Conservation (phyloP, 2,888 invertebrate genomes). For the Eristalis tenax region DNA sequence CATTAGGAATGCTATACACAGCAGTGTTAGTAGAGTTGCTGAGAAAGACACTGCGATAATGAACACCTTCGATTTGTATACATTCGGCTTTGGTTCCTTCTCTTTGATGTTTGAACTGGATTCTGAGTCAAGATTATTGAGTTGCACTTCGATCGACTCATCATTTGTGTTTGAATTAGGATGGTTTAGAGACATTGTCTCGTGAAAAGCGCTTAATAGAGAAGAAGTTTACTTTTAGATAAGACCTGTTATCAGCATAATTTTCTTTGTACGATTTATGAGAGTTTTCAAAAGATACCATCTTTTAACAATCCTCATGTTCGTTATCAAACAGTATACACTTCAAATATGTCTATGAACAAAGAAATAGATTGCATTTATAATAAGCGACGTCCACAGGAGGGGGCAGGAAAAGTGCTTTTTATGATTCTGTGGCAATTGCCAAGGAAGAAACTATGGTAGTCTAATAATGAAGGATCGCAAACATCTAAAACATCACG, state of each 20-base stretch:
- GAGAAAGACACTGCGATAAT: slow-evolving; percentile 77
- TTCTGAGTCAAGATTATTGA: slow-evolving; percentile 76
- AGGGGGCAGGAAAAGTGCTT: background rate
- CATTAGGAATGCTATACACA: slow-evolving; percentile 78
- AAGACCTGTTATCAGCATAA: background rate
- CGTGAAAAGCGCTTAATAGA: slow-evolving; percentile 22
- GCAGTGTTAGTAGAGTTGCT: slow-evolving; percentile 75
- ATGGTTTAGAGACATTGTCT: slow-evolving; percentile 49
- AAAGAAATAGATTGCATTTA: background rate
- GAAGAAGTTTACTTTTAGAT: background rate
- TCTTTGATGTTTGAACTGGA: slow-evolving; percentile 60
- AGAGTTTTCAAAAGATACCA: background rate
- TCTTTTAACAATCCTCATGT: background rate
- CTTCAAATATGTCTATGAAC: no score
- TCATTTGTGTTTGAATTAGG: slow-evolving; percentile 36
- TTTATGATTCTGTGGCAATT: background rate
- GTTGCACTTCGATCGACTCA: slow-evolving; percentile 80
- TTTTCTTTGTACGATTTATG: background rate
- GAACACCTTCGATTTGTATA: slow-evolving; percentile 79
- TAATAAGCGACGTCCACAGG: background rate
- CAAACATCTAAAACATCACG: no score
- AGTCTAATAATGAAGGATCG: no score
- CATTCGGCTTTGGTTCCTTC: slow-evolving; percentile 74
- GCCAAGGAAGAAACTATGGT: no score
- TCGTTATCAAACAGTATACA: background rate